phyloP scores from a whole-genome alignment of 2,888 invertebrate species.

The Morinoia aosen region DNA sequence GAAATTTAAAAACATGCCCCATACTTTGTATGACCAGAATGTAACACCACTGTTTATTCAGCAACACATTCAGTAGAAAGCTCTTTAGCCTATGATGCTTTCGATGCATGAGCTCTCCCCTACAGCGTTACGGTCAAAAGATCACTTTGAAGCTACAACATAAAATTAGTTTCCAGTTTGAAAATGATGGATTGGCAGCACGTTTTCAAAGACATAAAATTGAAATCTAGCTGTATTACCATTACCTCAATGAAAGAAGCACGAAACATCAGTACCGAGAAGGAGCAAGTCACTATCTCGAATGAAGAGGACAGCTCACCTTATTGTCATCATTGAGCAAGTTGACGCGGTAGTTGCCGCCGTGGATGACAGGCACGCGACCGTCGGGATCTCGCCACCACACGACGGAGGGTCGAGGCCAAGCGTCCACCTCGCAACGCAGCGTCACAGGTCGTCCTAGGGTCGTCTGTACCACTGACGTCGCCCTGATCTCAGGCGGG shows the following conservation, averaged over 20 bases:
- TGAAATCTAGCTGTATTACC: neutral
- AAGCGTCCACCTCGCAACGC: slow-evolving; percentile 83
- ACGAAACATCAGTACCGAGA: no score
- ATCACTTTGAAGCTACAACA: neutral
- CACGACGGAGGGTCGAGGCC: slow-evolving; percentile 84
- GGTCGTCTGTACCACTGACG: slow-evolving; percentile 82
- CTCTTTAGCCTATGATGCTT: neutral
- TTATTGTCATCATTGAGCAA: slow-evolving; percentile 24
- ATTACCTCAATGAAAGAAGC: neutral
- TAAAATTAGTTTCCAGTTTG: neutral
- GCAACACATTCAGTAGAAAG: neutral
- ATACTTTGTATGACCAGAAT: neutral
- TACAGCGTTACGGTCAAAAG: neutral
- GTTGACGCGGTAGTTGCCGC: slow-evolving; percentile 78
- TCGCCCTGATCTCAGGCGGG: slow-evolving; percentile 81
- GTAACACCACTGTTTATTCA: neutral
- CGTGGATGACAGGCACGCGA: slow-evolving; percentile 78
- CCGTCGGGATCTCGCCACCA: slow-evolving; percentile 83
- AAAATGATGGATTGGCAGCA: neutral
- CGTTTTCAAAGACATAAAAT: neutral
- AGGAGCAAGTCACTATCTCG: neutral
- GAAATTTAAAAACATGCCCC: no score
- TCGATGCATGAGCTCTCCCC: neutral
- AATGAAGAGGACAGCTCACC: neutral
- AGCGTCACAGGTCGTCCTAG: slow-evolving; percentile 82